A percentile compares a stretch with the other conserved stretches of the same genome.
Conservation (phyloP, 2,888 invertebrate species). For the Cephus nigrinus region DNA sequence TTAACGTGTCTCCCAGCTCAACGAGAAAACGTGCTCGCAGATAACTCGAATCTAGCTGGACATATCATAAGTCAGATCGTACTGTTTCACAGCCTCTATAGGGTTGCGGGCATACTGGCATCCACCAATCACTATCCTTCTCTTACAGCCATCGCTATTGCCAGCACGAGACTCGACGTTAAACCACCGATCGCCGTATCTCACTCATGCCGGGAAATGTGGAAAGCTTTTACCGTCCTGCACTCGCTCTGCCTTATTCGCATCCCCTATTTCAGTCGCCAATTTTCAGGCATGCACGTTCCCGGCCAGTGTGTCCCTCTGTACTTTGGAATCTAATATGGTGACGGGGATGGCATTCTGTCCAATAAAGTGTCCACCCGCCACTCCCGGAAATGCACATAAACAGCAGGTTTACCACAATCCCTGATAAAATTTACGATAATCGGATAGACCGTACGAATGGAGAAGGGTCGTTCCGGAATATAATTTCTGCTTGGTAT, state of each 20-base stretch:
- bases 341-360: conserved; percentile 42
- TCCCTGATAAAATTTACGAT: not conserved
- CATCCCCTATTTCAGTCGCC: not conserved
- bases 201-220: not conserved
- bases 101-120: not conserved
- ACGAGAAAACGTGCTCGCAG: too few relatives aligned
- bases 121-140: not conserved
- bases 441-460: not conserved
- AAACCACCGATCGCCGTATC: not conserved
- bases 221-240: not conserved
- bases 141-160: not conserved
- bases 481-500: not conserved
- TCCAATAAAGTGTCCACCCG: conserved; percentile 47
- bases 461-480: not conserved
- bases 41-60: not conserved
- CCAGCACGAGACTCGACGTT: not conserved
- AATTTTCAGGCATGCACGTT: not conserved
- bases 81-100: not conserved
- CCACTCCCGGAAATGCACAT: conserved; percentile 24
- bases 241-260: not conserved
- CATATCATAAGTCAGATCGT: not conserved
- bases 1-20: too few relatives aligned
- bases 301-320: not conserved
- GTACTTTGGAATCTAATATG: conserved; percentile 47
- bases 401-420: conserved; percentile 34